A percentile compares a stretch with the other conserved stretches of the same genome.
Conservation (phyloP, 37 sponge, comb jelly and placozoan species). For the Hexactinellida sp. region DNA sequence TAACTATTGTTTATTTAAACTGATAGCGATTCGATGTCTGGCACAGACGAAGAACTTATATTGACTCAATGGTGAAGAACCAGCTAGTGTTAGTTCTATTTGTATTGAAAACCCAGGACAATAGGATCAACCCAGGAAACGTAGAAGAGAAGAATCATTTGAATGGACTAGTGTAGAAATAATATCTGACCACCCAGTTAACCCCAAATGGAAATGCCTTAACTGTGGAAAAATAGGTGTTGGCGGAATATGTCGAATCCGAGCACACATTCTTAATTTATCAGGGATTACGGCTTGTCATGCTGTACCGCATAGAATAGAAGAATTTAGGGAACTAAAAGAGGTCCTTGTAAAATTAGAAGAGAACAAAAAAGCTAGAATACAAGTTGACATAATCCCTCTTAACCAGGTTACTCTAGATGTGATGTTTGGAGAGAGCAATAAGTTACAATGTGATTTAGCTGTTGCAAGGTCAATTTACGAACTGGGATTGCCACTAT, state of each 20-base stretch:
- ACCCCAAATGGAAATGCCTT: not conserved
- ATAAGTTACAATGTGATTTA: not conserved
- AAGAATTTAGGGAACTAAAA: not conserved
- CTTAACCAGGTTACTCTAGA: not conserved
- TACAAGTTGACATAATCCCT: not conserved
- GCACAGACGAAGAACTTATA: not conserved
- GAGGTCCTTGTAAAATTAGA: not conserved
- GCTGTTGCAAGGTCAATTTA: not conserved
- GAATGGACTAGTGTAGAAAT: not conserved
- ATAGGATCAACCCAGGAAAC: not conserved
- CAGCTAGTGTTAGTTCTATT: not conserved
- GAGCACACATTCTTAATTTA: not conserved
- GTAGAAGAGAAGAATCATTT: not conserved
- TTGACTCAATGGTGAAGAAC: not conserved
- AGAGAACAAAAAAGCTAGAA: not conserved
- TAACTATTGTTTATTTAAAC: too few relatives aligned
- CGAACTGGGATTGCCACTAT: not conserved
- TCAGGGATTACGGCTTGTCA: not conserved
- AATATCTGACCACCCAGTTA: not conserved
- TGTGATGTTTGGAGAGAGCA: not conserved
- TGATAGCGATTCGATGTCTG: too few relatives aligned
- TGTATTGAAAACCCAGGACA: not conserved
- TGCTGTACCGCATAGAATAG: not conserved
- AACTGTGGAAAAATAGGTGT: not conserved
- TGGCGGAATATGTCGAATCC: not conserved